phyloP scores from a whole-genome alignment of 2,888 invertebrate species.

The Melanchra persicariae region DNA sequence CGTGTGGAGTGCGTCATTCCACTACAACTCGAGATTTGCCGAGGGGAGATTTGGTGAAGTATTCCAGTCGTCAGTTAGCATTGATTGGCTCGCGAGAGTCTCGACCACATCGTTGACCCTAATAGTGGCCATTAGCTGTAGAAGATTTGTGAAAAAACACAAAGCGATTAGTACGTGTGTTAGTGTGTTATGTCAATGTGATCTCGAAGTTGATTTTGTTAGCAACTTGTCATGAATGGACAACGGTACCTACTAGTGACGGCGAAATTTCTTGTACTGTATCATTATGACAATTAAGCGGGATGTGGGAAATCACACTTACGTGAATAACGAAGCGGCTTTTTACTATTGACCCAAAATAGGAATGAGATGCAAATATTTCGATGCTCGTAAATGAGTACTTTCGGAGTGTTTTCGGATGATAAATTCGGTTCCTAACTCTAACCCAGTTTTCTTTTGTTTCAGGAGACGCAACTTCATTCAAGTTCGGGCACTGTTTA shows the following conservation, averaged over 20 bases:
- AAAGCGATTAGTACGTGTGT: constrained; percentile 53
- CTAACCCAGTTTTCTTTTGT: constrained; percentile 40
- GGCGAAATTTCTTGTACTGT: constrained; percentile 8
- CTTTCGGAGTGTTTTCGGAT: not conserved
- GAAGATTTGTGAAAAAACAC: constrained; percentile 65
- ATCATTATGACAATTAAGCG: constrained; percentile 3
- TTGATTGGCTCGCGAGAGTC: constrained; percentile 69
- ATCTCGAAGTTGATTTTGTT: constrained; percentile 34
- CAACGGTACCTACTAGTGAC: constrained; percentile 14
- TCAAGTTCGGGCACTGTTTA: constrained; percentile 35
- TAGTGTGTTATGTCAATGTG: constrained; percentile 32
- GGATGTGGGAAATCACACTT: not conserved
- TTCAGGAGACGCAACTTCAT: constrained; percentile 54
- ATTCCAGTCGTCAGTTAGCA: constrained; percentile 62
- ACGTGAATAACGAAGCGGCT: not conserved
- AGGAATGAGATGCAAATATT: not conserved
- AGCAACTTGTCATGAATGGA: constrained; percentile 11
- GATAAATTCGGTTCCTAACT: not conserved
- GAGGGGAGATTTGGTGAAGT: constrained; percentile 58
- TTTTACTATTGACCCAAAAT: not conserved
- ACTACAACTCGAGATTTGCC: constrained; percentile 30
- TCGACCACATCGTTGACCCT: constrained; percentile 71
- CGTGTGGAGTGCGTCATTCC: constrained; percentile 30
- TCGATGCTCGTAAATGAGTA: not conserved
- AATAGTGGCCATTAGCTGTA: constrained; percentile 67